phyloP scores from a whole-genome alignment of 2,888 invertebrate genomes.

The Empis stercorea region DNA sequence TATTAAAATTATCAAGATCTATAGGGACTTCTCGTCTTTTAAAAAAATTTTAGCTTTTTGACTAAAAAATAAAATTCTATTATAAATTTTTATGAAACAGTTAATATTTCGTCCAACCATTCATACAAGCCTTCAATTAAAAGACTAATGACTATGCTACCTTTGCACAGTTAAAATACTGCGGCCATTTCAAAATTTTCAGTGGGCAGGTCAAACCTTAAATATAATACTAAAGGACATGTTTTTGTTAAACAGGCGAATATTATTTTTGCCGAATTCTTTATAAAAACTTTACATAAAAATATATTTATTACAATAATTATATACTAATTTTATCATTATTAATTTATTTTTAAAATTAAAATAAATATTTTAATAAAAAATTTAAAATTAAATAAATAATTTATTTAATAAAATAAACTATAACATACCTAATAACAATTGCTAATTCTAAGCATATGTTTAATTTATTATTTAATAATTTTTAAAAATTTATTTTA shows the following conservation, averaged over 20 bases:
- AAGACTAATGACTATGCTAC: conserved; percentile 70
- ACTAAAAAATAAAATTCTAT: conserved; percentile 45
- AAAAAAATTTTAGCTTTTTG: conserved; percentile 52
- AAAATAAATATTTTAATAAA: conserved; percentile 34
- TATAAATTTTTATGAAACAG: conserved; percentile 43
- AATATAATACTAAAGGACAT: conserved; percentile 51
- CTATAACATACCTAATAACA: conserved; percentile 39
- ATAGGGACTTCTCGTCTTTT: conserved; percentile 70
- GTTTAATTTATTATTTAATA: conserved; percentile 34
- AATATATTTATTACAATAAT: conserved; percentile 22
- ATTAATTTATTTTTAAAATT: conserved; percentile 37
- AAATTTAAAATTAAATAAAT: conserved; percentile 35
- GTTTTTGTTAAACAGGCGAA: conserved; percentile 69
- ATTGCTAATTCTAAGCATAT: conserved; percentile 46
- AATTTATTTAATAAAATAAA: conserved; percentile 39
- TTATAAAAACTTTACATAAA: conserved; percentile 37
- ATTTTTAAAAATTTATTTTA: conserved; percentile 43
- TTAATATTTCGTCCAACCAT: conserved; percentile 52
- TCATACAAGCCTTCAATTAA: conserved; percentile 71
- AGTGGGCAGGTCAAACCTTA: conserved; percentile 62
- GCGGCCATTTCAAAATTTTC: conserved; percentile 59
- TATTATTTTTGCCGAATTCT: conserved; percentile 51
- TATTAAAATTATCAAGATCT: conserved; percentile 46
- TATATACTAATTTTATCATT: conserved; percentile 49
- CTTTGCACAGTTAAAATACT: conserved; percentile 66